A percentile compares a stretch with the other conserved stretches of the same genome.
These are phyloP conservation scores for Tenthredo mesomela DNA, from an alignment of 2,888 invertebrate species.

Conservation along the genomic window DNA sequence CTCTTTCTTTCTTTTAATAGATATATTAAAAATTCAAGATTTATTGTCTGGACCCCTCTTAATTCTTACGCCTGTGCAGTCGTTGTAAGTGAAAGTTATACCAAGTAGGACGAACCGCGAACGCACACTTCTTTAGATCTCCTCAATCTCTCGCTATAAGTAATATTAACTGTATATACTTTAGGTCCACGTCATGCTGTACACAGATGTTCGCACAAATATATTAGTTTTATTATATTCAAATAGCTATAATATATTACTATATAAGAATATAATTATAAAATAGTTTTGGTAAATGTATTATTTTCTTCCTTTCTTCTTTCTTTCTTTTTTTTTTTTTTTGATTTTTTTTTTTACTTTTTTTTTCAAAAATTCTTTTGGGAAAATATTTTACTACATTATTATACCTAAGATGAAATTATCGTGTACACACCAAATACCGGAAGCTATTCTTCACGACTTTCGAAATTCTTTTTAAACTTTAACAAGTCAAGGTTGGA, in stretches of 20 bases:
- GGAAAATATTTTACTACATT: neutral
- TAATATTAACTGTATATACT: neutral
- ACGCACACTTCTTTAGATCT: conserved; percentile 53
- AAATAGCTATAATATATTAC: neutral
- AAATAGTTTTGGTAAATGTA: neutral
- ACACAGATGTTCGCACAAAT: conserved; percentile 72
- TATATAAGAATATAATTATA: neutral
- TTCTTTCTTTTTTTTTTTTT: neutral
- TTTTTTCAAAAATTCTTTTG: neutral
- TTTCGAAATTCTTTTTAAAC: conserved; percentile 32
- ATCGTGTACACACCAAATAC: neutral
- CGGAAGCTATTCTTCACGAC: conserved; percentile 30
- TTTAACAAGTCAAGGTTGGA: conserved; percentile 33
- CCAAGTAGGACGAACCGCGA: conserved; percentile 73
- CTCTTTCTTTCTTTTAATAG: neutral
- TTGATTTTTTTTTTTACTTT: neutral
- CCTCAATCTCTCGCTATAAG: conserved; percentile 15
- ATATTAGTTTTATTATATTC: conserved; percentile 63
- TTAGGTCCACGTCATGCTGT: conserved; percentile 38
- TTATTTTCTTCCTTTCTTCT: neutral
- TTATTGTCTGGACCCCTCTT: conserved; percentile 69
- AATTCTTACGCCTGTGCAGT: conserved; percentile 73
- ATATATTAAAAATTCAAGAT: conserved; percentile 10
- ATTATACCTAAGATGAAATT: neutral
- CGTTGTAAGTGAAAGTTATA: conserved; percentile 74